Conservation (phyloP, 2,113 vertebrate genomes). For the Catharus bicknelli region DNA sequence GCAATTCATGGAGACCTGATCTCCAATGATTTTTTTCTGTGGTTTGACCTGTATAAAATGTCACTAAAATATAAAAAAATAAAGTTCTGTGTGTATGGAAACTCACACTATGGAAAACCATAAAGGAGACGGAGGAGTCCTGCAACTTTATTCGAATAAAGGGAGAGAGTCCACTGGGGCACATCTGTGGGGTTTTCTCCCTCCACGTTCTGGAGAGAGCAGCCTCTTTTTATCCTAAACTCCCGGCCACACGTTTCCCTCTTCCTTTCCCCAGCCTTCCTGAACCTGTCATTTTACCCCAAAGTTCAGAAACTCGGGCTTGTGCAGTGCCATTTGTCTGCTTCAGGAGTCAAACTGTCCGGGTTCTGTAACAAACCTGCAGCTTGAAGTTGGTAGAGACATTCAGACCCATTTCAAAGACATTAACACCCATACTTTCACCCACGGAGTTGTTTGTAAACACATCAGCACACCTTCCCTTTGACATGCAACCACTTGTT, state of each 20-base stretch:
- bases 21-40: not conserved
- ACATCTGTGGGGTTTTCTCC: accelerated
- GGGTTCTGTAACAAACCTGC: not conserved
- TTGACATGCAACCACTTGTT: not conserved
- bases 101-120: not conserved
- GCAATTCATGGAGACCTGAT: not conserved
- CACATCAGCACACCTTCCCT: not conserved
- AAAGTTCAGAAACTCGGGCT: not conserved
- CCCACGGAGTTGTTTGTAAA: not conserved
- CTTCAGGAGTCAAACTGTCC: not conserved
- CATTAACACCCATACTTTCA: not conserved
- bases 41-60: not conserved
- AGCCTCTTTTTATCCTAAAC: not conserved
- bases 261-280: not conserved
- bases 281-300: not conserved
- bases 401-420: not conserved
- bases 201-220: accelerated
- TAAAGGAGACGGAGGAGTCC: not conserved
- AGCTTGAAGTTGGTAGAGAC: not conserved
- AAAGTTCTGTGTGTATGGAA: not conserved
- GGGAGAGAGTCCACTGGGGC: accelerated
- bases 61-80: not conserved
- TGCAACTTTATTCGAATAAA: not conserved
- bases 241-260: accelerated
- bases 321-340: accelerated